These are phyloP conservation scores for Calcarius lapponicus DNA, from an alignment of 2,797 vertebrate species.

Conservation along the genomic window DNA sequence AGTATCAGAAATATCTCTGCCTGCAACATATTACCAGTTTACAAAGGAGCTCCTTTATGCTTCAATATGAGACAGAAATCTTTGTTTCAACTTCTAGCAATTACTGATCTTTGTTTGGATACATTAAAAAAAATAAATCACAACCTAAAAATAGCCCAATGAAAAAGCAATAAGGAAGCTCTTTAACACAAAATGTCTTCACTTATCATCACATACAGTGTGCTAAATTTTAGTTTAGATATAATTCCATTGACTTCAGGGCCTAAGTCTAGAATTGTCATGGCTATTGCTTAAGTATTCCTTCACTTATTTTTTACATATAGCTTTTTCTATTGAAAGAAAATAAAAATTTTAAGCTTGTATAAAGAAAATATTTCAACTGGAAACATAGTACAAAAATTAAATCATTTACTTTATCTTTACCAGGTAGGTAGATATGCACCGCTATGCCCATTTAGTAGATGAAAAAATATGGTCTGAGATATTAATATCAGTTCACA, in stretches of 20 bases:
- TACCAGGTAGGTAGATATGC: neutral
- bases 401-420: neutral
- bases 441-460: neutral
- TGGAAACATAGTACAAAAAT: neutral
- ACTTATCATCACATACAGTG: neutral
- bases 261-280: neutral
- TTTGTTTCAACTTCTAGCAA: slow-evolving; percentile 32
- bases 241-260: neutral
- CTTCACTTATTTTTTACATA: neutral
- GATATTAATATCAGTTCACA: neutral
- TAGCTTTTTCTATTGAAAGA: neutral
- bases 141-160: neutral
- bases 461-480: neutral
- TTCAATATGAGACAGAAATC: slow-evolving; percentile 41
- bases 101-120: slow-evolving; percentile 48
- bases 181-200: neutral
- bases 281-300: neutral
- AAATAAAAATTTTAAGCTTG: neutral
- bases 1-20: slow-evolving; percentile 43
- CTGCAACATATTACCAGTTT: slow-evolving; percentile 31
- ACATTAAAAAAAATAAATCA: neutral
- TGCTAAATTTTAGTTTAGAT: neutral
- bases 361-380: neutral
- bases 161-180: neutral
- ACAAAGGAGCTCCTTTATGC: slow-evolving; percentile 34